Evolutionary conservation across 1,140 invertebrate genomes (phyloP), one percentile per base, ranked within the genome.

Genomic region (Drosophila hydei): DNA sequence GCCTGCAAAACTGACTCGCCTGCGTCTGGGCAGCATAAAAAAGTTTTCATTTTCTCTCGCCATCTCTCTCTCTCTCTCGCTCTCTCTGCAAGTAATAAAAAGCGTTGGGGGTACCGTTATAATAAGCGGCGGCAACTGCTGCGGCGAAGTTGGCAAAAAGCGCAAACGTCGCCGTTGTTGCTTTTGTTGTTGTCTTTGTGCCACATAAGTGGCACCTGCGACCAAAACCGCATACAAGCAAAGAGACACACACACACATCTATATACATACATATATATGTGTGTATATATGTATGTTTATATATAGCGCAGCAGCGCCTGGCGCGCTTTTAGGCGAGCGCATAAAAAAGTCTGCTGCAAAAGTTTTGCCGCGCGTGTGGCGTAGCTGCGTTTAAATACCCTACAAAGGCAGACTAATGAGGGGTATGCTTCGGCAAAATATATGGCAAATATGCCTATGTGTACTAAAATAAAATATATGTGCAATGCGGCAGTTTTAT

Each of bases 141-240:
- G 58, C 40, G 43, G 42, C 67, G 18, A 8, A 42, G 38, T 16
- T 42, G 38, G 38, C 38, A 42, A 42, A 42, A 42, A 42, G 38
- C 38, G 38, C 38, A 42, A 42, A 60, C 64, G 38, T 36, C 58
- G 47, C 51, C 47, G 27, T 14, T 50, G n/a, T 9, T 11, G 14
- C 7, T 36, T 38, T 45, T 51, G 19, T 27, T 38, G 61, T 68
- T 45, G 36, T 58, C 72, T 70, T 60, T 40, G 75, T 43, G 50
- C 43, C 79, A 69, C 79, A 83, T 83, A 83, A 83, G 79, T 83
- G 79, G 79, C 79, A 83, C 79, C 79, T 83, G 79, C 72, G 79
- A 83, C 79, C 79, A 78, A 67, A 72, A 69, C 60, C 68, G 40
- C 65, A 72, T 47, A 70, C 50, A 73, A 40, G 9, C 62, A 55